Conservation (phyloP, 2,888 invertebrate species). For the Parnassius apollo region DNA sequence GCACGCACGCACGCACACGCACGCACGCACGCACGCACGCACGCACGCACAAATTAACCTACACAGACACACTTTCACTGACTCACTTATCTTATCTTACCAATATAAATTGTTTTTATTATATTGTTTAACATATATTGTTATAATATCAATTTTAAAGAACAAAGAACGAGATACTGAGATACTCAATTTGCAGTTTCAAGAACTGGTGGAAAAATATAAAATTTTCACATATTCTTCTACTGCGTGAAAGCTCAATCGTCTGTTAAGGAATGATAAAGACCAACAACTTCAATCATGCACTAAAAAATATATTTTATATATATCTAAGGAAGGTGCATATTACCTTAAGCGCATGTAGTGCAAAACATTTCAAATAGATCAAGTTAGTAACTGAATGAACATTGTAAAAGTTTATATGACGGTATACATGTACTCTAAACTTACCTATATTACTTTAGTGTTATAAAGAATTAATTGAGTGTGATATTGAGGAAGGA, state of each 20-base stretch:
- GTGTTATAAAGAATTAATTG: neutral
- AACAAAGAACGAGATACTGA: neutral
- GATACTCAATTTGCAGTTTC: constrained; percentile 17
- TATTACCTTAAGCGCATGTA: neutral
- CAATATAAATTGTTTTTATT: no score
- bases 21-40: no score
- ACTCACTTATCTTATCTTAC: no score
- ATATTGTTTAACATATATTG: no score
- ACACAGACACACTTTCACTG: no score
- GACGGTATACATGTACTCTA: no score
- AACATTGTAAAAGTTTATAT: constrained; percentile 6
- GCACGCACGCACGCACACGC: no score
- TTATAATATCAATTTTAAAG: neutral
- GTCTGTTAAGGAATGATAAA: constrained; percentile 68
- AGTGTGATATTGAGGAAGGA: neutral
- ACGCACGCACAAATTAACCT: no score
- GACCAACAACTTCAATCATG: constrained; percentile 29
- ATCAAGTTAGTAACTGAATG: neutral
- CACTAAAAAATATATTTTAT: constrained; percentile 31
- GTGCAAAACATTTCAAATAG: constrained; percentile 2
- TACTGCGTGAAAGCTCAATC: constrained; percentile 55
- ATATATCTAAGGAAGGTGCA: neutral
- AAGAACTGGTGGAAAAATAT: constrained; percentile 25
- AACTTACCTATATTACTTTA: neutral
- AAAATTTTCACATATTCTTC: constrained; percentile 45